A percentile compares a stretch with the other conserved stretches of the same genome.
These are phyloP conservation scores for Amphiprion percula DNA, from an alignment of 2,113 vertebrate genomes.

Conservation along the genomic window DNA sequence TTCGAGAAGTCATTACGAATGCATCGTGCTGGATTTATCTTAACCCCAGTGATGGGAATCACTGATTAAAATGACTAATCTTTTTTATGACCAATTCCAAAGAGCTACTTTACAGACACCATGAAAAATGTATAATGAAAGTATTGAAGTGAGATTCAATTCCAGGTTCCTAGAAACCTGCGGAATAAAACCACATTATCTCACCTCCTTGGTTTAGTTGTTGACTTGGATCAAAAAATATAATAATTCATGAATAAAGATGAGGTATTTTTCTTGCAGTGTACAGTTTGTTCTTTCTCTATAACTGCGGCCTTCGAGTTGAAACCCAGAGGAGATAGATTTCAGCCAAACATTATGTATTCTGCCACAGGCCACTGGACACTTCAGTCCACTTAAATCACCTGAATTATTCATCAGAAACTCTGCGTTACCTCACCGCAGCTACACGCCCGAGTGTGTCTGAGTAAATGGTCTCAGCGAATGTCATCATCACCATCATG, in stretches of 20 bases:
- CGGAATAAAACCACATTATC: not conserved
- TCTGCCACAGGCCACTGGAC: conserved; percentile 21
- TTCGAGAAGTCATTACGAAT: not conserved
- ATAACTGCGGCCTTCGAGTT: accelerated
- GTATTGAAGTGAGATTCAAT: not conserved
- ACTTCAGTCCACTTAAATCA: conserved; percentile 39
- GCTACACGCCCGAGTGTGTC: not conserved
- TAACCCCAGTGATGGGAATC: not conserved
- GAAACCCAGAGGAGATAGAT: conserved; percentile 20
- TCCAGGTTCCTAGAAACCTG: too few relatives aligned
- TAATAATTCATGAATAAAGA: conserved; percentile 16
- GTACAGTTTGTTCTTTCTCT: accelerated
- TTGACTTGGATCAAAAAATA: conserved; percentile 17
- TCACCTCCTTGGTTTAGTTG: not conserved
- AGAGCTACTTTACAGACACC: not conserved
- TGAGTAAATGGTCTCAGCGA: not conserved
- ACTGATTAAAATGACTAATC: not conserved
- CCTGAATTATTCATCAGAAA: conserved; percentile 61
- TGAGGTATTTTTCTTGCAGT: not conserved
- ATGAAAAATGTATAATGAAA: not conserved
- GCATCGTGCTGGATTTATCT: not conserved
- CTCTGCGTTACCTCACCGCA: conserved; percentile 2
- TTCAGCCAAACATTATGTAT: conserved; percentile 43
- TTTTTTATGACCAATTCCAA: not conserved
- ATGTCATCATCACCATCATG: conserved; percentile 5